Evolutionary conservation across 2,113 vertebrate species (phyloP).

Genomic region (Scolopax mira): DNA sequence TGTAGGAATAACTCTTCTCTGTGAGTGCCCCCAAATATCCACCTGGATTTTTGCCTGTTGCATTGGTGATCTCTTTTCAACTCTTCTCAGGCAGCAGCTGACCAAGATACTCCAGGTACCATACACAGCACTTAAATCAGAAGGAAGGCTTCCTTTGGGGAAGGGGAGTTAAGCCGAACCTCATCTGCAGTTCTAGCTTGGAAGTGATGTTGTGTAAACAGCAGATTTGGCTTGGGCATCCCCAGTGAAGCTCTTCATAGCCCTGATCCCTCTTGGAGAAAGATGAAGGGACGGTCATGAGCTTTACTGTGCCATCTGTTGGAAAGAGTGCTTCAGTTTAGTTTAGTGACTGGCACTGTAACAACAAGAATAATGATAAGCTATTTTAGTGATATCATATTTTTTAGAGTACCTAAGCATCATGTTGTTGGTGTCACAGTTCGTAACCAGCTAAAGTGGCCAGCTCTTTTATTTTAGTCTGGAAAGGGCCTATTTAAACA

Average conservation of each 20-base stretch:
- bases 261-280: background rate
- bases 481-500: background rate
- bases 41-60: background rate
- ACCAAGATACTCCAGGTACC: background rate
- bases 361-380: background rate
- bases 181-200: background rate
- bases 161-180: background rate
- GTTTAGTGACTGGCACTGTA: background rate
- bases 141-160: background rate
- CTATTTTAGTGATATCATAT: background rate
- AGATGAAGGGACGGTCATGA: background rate
- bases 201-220: background rate
- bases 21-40: background rate
- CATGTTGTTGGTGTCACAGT: background rate
- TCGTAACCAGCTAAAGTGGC: background rate
- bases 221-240: background rate
- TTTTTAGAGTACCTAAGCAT: background rate
- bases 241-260: background rate
- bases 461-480: background rate
- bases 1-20: background rate
- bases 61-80: background rate
- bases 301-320: fast-evolving
- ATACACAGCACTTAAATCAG: background rate
- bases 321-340: background rate
- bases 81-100: background rate